Evolutionary conservation across 2,113 vertebrate genomes (phyloP), one percentile per base, ranked within the genome.

Genomic region (Anguilla japonica): DNA sequence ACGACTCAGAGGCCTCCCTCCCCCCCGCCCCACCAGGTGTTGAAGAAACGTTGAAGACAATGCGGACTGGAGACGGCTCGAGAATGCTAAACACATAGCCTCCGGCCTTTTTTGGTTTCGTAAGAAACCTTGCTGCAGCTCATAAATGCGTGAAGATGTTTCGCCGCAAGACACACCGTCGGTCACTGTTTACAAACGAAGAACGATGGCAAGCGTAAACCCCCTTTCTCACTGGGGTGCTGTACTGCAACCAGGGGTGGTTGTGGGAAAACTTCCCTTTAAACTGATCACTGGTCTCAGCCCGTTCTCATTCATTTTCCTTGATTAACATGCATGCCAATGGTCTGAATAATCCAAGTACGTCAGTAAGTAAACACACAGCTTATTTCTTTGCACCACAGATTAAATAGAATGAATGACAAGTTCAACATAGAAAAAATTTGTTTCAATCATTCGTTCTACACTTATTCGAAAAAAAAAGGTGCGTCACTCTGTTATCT

Each of bases 81-180:
- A 41, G 85, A 41, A 82, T 81, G 50, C 41, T 86, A 82, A 86
- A 43, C 84, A 86, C 53, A 60, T n/a, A 86, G 79, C 85, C 79
- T 81, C 39, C 46, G 39, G 79, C 79, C 29, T 34, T 41, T 86
- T 20, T 2, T 26, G 40, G 53, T 57, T 43, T 60, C 34, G 79
- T 63, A 46, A 63, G 79, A n/a, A 85, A 46, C 18, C 81, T 46
- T 16, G 22, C 81, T 82, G 41, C 46, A 41, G 39, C n/a, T 82
- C 22, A 53, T 82, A 82, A 82, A 82, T 82, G 46, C 43, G 41
- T 29, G 41, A 82, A 82, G 81, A 82, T n/a, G 41, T 16, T 67
- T 26, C 22, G 18, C 81, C 81, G 46, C 26, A 50, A 82, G 41
- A 82, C 41, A 82, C 46, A 43, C 41, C 81, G 22, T 29, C 46